Evolutionary conservation across 2,888 invertebrate genomes (phyloP).

Genomic region (Caenorhabditis sulstoni): DNA sequence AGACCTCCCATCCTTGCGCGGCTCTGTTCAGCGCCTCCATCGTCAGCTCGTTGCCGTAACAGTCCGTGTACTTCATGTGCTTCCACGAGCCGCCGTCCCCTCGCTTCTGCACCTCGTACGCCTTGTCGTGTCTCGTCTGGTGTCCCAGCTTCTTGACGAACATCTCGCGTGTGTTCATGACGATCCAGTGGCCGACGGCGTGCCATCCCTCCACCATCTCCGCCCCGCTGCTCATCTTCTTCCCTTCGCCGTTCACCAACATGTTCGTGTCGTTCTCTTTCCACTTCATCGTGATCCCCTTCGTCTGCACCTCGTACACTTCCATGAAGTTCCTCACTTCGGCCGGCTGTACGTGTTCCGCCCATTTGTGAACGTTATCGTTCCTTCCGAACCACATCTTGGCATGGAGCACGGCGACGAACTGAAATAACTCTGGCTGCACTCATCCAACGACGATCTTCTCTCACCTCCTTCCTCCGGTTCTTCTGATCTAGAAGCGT

Average conservation of each 20-base stretch:
- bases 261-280: conserved; percentile 30
- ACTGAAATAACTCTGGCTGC: conserved; percentile 31
- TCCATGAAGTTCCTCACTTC: conserved; percentile 72
- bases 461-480: conserved; percentile 53
- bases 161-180: conserved; percentile 64
- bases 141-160: conserved; percentile 60
- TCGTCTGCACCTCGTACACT: conserved; percentile 62
- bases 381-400: conserved; percentile 73
- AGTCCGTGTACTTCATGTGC: conserved; percentile 62
- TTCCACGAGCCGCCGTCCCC: conserved; percentile 50
- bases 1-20: conserved; percentile 66
- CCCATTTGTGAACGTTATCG: conserved; percentile 41
- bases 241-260: conserved; percentile 21
- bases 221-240: conserved; percentile 6
- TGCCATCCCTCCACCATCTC: conserved; percentile 6
- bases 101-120: conserved; percentile 63
- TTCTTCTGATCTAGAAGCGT: conserved; percentile 54
- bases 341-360: conserved; percentile 67
- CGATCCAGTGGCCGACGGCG: conserved; percentile 61
- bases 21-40: conserved; percentile 20
- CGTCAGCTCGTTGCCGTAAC: conserved; percentile 64
- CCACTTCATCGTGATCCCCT: conserved; percentile 26
- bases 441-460: neutral
- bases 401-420: conserved; percentile 72
- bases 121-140: conserved; percentile 60